A percentile compares a stretch with the other conserved stretches of the same genome.
Evolutionary conservation across 1,140 invertebrate species (phyloP).

Genomic region (Ips typographus): DNA sequence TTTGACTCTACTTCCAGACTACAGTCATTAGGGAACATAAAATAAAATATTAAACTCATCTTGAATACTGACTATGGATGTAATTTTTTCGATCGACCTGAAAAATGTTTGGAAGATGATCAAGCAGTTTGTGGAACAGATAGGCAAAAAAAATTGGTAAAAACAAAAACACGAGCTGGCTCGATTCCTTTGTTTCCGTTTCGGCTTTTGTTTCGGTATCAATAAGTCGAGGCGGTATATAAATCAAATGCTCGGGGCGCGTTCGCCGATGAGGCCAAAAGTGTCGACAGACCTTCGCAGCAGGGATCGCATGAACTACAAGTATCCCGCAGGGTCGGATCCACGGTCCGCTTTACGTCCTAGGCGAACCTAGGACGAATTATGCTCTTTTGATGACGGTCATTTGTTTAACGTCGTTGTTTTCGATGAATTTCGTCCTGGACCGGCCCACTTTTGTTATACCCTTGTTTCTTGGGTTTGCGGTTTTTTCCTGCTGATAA

Average conservation of each 20-base stretch:
- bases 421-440: conserved; percentile 18
- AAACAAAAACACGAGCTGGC: too few species aligned
- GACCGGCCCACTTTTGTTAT: conserved; percentile 16
- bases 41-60: too few species aligned
- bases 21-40: too few species aligned
- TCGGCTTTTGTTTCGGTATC: conserved; percentile 33
- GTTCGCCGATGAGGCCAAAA: conserved; percentile 33
- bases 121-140: too few species aligned
- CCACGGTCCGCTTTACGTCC: conserved; percentile 25
- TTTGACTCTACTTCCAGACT: too few species aligned
- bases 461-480: conserved; percentile 14
- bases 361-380: conserved; percentile 30
- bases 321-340: conserved; percentile 27
- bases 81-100: too few species aligned
- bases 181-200: conserved; percentile 10
- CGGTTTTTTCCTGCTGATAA: conserved; percentile 19
- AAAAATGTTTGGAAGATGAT: too few species aligned
- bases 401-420: conserved; percentile 35
- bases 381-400: conserved; percentile 34
- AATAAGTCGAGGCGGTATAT: conserved; percentile 21
- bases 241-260: conserved; percentile 30
- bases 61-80: too few species aligned
- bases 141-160: too few species aligned
- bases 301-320: conserved; percentile 38
- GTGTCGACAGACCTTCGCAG: conserved; percentile 40